phyloP scores from a whole-genome alignment of 2,797 vertebrate species.

The Tragelaphus oryx region DNA sequence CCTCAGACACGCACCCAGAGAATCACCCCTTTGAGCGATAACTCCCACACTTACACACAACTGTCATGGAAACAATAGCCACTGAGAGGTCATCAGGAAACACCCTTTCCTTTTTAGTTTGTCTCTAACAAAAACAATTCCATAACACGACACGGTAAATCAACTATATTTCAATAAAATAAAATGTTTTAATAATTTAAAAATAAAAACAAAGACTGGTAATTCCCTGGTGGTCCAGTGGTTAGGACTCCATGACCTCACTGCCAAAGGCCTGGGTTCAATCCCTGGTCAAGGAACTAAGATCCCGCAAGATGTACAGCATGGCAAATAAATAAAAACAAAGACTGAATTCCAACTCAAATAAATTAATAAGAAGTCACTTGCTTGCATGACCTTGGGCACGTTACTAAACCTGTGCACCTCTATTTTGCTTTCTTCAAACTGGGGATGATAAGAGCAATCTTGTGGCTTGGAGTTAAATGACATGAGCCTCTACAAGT shows the following conservation, averaged over 20 bases:
- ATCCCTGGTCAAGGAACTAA: not conserved
- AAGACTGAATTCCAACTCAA: conserved; percentile 2
- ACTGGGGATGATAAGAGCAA: not conserved
- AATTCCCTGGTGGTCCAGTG: not conserved
- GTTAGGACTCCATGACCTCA: not conserved
- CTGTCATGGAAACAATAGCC: not conserved
- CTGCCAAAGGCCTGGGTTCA: not conserved
- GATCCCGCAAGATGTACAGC: not conserved
- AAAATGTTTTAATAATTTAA: not conserved
- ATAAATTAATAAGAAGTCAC: not conserved
- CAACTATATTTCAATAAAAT: not conserved
- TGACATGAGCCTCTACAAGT: not conserved
- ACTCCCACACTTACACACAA: not conserved
- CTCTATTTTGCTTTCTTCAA: conserved; percentile 36
- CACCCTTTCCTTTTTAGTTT: not conserved
- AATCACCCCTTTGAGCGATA: not conserved
- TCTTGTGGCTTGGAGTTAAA: not conserved
- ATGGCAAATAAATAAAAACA: not conserved
- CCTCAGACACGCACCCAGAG: not conserved
- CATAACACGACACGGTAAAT: not conserved
- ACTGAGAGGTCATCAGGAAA: not conserved
- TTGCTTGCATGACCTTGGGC: not conserved
- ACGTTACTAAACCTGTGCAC: not conserved
- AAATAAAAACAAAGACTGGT: not conserved
- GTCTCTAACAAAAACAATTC: not conserved